phyloP scores from a whole-genome alignment of 1,140 invertebrate species.

The Cotesia glomerata region DNA sequence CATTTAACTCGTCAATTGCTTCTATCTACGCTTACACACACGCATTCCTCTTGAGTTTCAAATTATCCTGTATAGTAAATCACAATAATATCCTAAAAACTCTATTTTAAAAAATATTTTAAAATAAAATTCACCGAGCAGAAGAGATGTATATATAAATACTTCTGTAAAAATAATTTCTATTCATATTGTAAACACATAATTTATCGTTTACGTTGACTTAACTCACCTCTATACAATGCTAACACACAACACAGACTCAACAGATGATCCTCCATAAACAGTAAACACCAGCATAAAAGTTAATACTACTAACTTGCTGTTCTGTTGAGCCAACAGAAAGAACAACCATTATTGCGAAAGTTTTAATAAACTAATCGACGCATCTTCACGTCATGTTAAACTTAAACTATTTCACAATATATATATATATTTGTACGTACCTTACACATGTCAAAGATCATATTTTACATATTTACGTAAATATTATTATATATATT shows the following conservation, averaged over 20 bases:
- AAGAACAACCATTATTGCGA: conserved; percentile 35
- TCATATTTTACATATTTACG: conserved; percentile 14
- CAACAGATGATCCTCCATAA: neutral
- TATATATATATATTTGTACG: neutral
- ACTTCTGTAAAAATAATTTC: too few species aligned
- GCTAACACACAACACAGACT: too few species aligned
- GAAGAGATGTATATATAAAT: too few species aligned
- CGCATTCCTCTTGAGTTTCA: neutral
- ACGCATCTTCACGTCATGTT: conserved; percentile 41
- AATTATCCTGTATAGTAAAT: too few species aligned
- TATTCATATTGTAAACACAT: too few species aligned
- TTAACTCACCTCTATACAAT: too few species aligned
- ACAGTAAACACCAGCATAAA: conserved; percentile 33
- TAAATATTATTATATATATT: conserved; percentile 8
- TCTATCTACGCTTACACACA: neutral
- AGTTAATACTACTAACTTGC: conserved; percentile 32
- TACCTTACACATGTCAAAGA: conserved; percentile 4
- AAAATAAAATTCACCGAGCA: too few species aligned
- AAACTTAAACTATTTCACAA: conserved; percentile 36
- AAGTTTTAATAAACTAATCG: conserved; percentile 53
- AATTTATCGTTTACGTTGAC: too few species aligned
- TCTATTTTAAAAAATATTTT: too few species aligned
- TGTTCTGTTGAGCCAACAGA: neutral
- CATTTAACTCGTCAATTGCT: neutral
- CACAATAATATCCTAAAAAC: too few species aligned